Percentiles rank a stretch among this genome's conserved stretches.
These are phyloP conservation scores for Denticeps clupeoides DNA, from an alignment of 2,797 vertebrate species.

Conservation along the genomic window DNA sequence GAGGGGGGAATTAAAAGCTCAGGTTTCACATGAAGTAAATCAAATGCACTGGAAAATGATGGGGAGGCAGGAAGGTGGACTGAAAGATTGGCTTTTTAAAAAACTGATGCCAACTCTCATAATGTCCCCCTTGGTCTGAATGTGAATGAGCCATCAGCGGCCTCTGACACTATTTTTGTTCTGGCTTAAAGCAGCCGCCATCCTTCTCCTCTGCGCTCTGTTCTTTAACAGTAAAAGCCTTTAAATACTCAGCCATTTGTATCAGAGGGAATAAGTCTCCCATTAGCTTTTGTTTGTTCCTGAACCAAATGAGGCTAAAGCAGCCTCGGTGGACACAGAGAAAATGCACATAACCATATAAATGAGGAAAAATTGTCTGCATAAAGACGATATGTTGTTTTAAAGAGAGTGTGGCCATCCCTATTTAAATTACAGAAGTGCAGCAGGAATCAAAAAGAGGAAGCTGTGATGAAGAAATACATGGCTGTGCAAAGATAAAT, in stretches of 20 bases:
- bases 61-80: too few species aligned
- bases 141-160: neutral
- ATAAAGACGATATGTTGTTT: neutral
- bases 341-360: constrained; percentile 4
- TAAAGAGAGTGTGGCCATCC: constrained; percentile 1
- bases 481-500: constrained; percentile 7
- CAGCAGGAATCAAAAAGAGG: neutral
- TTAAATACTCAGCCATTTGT: constrained; percentile 34
- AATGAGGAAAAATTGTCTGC: constrained; percentile 1
- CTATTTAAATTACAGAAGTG: neutral
- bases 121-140: neutral
- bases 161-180: neutral
- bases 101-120: neutral
- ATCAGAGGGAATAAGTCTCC: constrained; percentile 37
- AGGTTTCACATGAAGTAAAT: too few species aligned
- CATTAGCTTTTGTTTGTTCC: neutral
- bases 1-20: too few species aligned
- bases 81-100: neutral
- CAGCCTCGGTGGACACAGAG: neutral
- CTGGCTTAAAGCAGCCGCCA: neutral
- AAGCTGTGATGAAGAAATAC: neutral
- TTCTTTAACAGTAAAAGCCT: constrained; percentile 39
- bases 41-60: too few species aligned
- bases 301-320: constrained; percentile 1
- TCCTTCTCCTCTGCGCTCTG: constrained; percentile 28